Conservation (phyloP, 2,113 vertebrate species). For the Epinephelus moara region DNA sequence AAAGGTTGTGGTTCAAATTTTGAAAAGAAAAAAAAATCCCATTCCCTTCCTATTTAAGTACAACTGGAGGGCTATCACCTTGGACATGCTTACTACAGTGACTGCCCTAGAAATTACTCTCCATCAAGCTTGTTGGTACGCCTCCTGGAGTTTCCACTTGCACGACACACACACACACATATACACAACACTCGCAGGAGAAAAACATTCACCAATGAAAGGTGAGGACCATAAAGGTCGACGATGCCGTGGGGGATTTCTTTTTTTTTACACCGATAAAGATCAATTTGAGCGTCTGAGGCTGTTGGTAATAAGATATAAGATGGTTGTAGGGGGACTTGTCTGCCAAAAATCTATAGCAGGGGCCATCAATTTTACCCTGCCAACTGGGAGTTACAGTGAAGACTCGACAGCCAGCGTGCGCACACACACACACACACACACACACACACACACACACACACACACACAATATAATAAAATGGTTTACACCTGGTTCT, state of each 20-base stretch:
- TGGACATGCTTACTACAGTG: constrained; percentile 54
- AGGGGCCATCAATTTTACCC: constrained; percentile 73
- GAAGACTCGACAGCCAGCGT: constrained; percentile 29
- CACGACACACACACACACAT: constrained; percentile 15
- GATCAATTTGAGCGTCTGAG: constrained; percentile 79
- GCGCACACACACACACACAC: constrained; percentile 7
- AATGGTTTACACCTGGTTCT: constrained; percentile 48
- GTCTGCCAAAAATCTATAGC: constrained; percentile 78
- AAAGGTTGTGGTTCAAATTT: constrained; percentile 17
- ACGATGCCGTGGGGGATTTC: constrained; percentile 53
- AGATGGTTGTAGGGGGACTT: constrained; percentile 75
- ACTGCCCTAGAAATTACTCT: constrained; percentile 57
- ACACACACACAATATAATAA: constrained; percentile 24
- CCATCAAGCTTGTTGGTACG: constrained; percentile 36
- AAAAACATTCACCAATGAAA: constrained; percentile 54
- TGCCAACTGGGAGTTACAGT: constrained; percentile 66
- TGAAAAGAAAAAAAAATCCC: not conserved
- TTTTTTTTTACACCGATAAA: constrained; percentile 71
- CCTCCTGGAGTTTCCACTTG: constrained; percentile 53
- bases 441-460: constrained; percentile 7
- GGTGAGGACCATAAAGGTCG: constrained; percentile 78
- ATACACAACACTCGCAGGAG: constrained; percentile 19
- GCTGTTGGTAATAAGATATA: constrained; percentile 80
- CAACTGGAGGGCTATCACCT: constrained; percentile 55
- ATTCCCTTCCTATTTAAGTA: constrained; percentile 21